phyloP scores from a whole-genome alignment of 2,797 vertebrate species.

The Gymnocypris eckloni region DNA sequence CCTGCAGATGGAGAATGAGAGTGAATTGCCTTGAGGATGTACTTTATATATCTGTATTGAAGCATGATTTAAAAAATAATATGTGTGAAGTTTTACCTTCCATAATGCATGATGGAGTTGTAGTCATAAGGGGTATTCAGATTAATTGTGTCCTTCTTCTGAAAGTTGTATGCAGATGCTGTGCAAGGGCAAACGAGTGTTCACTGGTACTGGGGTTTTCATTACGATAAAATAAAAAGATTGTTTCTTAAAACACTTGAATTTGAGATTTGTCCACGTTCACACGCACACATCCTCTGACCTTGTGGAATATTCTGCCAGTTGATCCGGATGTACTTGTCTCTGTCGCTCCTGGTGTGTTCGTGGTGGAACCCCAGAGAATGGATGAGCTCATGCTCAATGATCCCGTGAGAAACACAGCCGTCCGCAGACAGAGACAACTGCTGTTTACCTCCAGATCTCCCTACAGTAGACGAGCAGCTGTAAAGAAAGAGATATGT shows the following conservation, averaged over 20 bases:
- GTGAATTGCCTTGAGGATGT: constrained; percentile 20
- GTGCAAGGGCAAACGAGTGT: constrained; percentile 1
- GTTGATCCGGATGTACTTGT: constrained; percentile 71
- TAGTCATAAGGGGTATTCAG: constrained; percentile 74
- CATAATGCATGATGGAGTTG: constrained; percentile 78
- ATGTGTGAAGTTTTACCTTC: constrained; percentile 64
- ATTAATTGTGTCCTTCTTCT: constrained; percentile 72
- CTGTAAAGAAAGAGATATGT: constrained; percentile 56
- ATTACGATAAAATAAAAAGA: constrained; percentile 38
- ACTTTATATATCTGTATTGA: constrained; percentile 37
- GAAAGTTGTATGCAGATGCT: constrained; percentile 65
- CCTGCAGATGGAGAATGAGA: constrained; percentile 32
- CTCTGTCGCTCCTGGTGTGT: constrained; percentile 75
- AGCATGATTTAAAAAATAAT: constrained; percentile 55
- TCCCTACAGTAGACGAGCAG: constrained; percentile 75
- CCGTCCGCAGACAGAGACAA: constrained; percentile 69
- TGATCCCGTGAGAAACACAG: constrained; percentile 69
- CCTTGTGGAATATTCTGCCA: constrained; percentile 66
- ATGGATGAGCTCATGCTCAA: constrained; percentile 69
- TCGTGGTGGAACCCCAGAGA: constrained; percentile 67
- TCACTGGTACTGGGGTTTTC: constrained; percentile 7
- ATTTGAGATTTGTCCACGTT: not conserved
- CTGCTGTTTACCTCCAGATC: constrained; percentile 69
- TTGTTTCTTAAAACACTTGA: not conserved
- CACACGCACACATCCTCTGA: constrained; percentile 10